phyloP scores from a whole-genome alignment of 2,113 vertebrate genomes.

The Uropsilus gracilis region DNA sequence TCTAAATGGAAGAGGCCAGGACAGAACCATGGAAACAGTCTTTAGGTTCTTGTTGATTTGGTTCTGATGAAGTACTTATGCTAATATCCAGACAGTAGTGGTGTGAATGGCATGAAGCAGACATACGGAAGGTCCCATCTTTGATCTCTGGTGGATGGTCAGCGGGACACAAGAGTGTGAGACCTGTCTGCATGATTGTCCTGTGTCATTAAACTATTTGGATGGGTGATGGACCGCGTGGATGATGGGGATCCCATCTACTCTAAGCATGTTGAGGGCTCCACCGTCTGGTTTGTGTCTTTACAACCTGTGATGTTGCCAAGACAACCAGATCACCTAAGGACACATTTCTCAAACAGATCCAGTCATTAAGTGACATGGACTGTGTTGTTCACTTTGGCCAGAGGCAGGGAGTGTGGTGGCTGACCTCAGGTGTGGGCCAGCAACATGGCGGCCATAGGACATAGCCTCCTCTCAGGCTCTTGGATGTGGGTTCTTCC shows the following conservation, averaged over 20 bases:
- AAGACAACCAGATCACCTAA: too few relatives aligned
- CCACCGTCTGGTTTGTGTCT: too few relatives aligned
- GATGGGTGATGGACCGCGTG: too few relatives aligned
- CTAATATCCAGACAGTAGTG: too few relatives aligned
- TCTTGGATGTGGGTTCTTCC: background rate
- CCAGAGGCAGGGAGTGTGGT: background rate
- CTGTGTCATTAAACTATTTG: too few relatives aligned
- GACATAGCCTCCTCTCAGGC: background rate
- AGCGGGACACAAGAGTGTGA: accelerated
- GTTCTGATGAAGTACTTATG: background rate
- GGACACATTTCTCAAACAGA: too few relatives aligned
- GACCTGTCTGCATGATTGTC: background rate
- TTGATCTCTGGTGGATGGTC: background rate
- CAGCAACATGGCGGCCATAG: accelerated
- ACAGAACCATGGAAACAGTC: background rate
- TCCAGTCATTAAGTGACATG: too few relatives aligned
- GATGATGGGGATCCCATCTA: too few relatives aligned
- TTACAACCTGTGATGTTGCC: too few relatives aligned
- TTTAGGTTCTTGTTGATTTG: background rate
- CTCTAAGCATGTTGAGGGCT: too few relatives aligned
- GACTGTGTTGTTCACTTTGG: background rate
- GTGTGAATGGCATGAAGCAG: background rate
- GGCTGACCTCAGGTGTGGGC: accelerated
- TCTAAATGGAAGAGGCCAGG: background rate
- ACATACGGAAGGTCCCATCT: background rate